Conservation (phyloP, 2,113 vertebrate species). For the Sclerurus mexicanus region DNA sequence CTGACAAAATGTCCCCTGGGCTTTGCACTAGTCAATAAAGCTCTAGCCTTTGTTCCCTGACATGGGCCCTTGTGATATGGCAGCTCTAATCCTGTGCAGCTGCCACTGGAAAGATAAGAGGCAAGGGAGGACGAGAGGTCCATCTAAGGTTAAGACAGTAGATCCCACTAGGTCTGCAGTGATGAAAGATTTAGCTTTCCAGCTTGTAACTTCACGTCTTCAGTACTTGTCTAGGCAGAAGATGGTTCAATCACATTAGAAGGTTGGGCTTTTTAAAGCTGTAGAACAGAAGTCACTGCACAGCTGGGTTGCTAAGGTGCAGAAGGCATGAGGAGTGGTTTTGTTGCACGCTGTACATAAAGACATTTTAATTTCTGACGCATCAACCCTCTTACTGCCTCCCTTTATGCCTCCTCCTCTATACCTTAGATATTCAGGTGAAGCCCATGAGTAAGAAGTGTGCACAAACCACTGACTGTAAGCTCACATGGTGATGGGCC, state of each 20-base stretch:
- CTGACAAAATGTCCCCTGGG: not conserved
- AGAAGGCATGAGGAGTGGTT: not conserved
- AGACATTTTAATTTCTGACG: not conserved
- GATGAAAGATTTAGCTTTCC: not conserved
- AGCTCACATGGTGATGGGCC: rapidly evolving
- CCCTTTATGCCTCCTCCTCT: not conserved
- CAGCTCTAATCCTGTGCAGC: not conserved
- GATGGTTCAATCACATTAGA: not conserved
- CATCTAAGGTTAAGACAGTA: not conserved
- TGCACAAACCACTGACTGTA: not conserved
- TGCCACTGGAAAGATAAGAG: not conserved
- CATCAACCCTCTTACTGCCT: not conserved
- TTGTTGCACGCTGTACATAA: not conserved
- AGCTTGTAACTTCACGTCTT: conserved; percentile 12
- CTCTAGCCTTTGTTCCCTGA: not conserved
- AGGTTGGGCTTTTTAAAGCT: not conserved
- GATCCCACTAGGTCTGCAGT: not conserved
- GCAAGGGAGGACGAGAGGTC: not conserved
- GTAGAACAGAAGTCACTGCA: not conserved
- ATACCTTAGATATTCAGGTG: not conserved
- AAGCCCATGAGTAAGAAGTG: not conserved
- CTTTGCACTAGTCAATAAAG: not conserved
- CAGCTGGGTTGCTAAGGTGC: conserved; percentile 46
- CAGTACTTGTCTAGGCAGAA: not conserved
- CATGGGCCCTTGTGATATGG: not conserved